phyloP scores from a whole-genome alignment of 2,888 invertebrate genomes.

The Nematopogon swammerdamellus region DNA sequence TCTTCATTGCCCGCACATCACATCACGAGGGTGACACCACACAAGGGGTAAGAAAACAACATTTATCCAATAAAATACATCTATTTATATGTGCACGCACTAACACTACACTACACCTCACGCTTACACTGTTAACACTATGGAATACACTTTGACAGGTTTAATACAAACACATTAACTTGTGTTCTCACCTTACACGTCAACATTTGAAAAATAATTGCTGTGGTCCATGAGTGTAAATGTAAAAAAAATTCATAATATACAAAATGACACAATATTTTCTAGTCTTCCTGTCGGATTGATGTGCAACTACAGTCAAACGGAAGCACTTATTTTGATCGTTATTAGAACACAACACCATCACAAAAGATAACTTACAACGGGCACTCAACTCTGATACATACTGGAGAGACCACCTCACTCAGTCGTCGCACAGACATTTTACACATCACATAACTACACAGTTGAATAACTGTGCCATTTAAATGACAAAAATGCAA shows the following conservation, averaged over 20 bases:
- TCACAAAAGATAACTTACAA: no score
- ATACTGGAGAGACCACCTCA: neutral
- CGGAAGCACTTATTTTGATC: no score
- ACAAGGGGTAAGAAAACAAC: slow-evolving; percentile 38
- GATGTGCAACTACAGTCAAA: no score
- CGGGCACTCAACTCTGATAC: neutral
- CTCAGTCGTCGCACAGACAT: neutral
- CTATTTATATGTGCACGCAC: slow-evolving; percentile 48
- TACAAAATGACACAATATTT: no score
- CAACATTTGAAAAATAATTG: no score
- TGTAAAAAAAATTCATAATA: no score
- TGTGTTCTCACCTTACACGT: no score
- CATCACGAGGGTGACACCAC: slow-evolving; percentile 16
- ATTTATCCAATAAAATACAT: slow-evolving; percentile 37
- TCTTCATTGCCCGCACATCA: slow-evolving; percentile 17
- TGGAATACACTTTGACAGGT: neutral
- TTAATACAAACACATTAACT: no score
- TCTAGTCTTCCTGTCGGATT: no score
- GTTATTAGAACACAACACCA: neutral
- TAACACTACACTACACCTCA: slow-evolving; percentile 54
- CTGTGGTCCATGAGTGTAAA: no score
- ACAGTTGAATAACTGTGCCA: no score
- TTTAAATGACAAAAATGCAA: neutral
- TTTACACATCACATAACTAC: no score
- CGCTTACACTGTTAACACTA: slow-evolving; percentile 16